phyloP scores from a whole-genome alignment of 2,113 vertebrate genomes.

The Leptodactylus fuscus region DNA sequence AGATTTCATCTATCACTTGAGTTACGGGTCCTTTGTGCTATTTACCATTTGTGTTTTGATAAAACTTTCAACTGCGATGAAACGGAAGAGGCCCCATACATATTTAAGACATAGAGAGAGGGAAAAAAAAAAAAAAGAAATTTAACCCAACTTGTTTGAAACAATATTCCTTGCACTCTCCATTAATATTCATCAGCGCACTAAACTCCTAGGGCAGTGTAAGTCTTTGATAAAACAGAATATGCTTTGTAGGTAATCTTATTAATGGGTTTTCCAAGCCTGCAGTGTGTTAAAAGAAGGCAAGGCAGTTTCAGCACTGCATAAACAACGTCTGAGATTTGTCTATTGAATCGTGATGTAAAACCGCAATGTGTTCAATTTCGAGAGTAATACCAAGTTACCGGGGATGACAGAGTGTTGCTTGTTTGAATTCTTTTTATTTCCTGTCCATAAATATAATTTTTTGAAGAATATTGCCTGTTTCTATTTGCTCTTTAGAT shows the following conservation, averaged over 20 bases:
- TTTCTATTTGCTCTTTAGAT: conserved; percentile 35
- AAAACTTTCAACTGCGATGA: neutral
- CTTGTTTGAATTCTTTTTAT: conserved; percentile 34
- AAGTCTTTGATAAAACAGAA: conserved; percentile 42
- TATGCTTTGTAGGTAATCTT: conserved; percentile 47
- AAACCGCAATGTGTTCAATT: conserved; percentile 38
- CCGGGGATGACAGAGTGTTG: conserved; percentile 1
- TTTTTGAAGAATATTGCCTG: conserved; percentile 20
- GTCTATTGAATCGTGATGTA: conserved; percentile 30
- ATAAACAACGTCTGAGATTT: conserved; percentile 43
- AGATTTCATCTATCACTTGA: neutral
- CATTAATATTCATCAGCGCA: conserved; percentile 45
- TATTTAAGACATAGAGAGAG: neutral
- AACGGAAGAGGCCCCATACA: neutral
- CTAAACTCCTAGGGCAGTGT: conserved; percentile 38
- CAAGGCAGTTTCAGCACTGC: neutral
- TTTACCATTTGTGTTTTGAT: neutral
- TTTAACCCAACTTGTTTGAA: neutral
- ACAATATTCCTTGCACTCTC: conserved; percentile 2
- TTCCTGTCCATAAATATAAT: conserved; percentile 38
- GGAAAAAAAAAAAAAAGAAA: neutral
- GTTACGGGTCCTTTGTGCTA: neutral
- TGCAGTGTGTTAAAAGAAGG: conserved; percentile 9
- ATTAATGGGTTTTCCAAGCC: conserved; percentile 42
- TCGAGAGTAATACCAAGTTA: conserved; percentile 25